These are phyloP conservation scores for Eubasilissa splendida DNA, from an alignment of 2,888 invertebrate genomes.

Conservation along the genomic window DNA sequence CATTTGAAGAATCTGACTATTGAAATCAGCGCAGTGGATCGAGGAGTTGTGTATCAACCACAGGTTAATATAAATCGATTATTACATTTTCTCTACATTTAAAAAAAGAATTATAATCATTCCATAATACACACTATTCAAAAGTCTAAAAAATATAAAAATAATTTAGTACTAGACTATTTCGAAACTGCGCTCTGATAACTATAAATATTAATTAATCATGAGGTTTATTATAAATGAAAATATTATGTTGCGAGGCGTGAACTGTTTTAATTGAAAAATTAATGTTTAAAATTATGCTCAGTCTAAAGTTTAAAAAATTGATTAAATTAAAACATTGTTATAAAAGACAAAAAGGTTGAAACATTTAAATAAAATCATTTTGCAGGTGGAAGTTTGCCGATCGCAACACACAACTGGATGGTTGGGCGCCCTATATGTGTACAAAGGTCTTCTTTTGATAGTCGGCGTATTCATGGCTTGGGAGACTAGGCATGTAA, in stretches of 20 bases:
- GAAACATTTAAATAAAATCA: neutral
- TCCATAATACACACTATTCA: neutral
- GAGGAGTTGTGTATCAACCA: constrained; percentile 89
- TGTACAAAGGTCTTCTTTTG: constrained; percentile 90
- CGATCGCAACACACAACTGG: constrained; percentile 89
- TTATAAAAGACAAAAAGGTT: constrained; percentile 37
- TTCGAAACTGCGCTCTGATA: too few species aligned
- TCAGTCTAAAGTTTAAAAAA: neutral
- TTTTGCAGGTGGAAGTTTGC: constrained; percentile 88
- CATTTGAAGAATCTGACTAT: constrained; percentile 87
- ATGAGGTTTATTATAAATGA: too few species aligned
- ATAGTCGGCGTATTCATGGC: constrained; percentile 96
- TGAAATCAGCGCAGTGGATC: constrained; percentile 82
- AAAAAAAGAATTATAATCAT: neutral
- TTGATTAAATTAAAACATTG: neutral
- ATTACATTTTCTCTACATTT: too few species aligned
- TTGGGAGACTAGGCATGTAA: constrained; percentile 94
- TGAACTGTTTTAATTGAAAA: too few species aligned
- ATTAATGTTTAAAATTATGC: neutral
- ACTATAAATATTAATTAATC: too few species aligned
- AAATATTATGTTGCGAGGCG: too few species aligned
- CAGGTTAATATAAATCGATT: constrained; percentile 73
- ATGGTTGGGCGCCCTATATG: constrained; percentile 92
- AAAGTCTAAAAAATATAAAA: neutral
- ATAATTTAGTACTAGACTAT: too few species aligned